Base-by-base conservation (phyloP, 2,888 invertebrate genomes). In the Uloborus plumipes region DNA sequence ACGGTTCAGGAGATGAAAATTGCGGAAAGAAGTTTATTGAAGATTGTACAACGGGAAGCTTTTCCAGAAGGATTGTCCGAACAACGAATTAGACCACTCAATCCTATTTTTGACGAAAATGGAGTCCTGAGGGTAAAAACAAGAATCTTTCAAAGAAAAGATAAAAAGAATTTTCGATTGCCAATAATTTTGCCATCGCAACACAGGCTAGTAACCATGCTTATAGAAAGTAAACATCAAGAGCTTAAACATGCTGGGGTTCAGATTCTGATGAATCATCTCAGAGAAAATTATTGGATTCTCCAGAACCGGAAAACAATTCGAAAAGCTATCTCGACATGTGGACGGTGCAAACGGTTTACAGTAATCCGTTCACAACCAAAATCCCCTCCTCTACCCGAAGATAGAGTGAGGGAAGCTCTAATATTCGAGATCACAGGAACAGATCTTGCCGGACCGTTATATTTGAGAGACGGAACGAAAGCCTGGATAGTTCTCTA, bases 401-500 rank as follows among this genome's bases (percentile, higher is more conserved):
- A 22, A 11, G 61, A 61, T 20, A 18, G 61, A 61, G 61, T 61
- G 1, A 53, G 53, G 7, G 53, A 53, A 3, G 53, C 53, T 3
- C 2, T 7, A 53, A n/a, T 53, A 53, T 53, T 53, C 53, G 53
- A 53, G 7, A 53, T 53, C n/a, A 16, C 53, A 53, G 53, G 53
- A 53, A 53, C 53, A 53, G 53, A 53, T 53, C 26, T 26, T 26
- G 26, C 26, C 2, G 49, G 59, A 9, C 26, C 26, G 26, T 26
- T 26, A 26, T 26, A 58, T 0, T 49, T 59, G 16, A 49, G 22
- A 20, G 55, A 74, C 2, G 64, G 71, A 47, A 39, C n/a, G 20
- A 59, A 61, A 18, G n/a, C 18, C 13, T 61, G 61, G 59, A 18
- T 61, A 59, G 71, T 59, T 7, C 18, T 71, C 4, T 59, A 55